phyloP scores from a whole-genome alignment of 2,888 invertebrate genomes.

The Drosophila quasianomalipes region DNA sequence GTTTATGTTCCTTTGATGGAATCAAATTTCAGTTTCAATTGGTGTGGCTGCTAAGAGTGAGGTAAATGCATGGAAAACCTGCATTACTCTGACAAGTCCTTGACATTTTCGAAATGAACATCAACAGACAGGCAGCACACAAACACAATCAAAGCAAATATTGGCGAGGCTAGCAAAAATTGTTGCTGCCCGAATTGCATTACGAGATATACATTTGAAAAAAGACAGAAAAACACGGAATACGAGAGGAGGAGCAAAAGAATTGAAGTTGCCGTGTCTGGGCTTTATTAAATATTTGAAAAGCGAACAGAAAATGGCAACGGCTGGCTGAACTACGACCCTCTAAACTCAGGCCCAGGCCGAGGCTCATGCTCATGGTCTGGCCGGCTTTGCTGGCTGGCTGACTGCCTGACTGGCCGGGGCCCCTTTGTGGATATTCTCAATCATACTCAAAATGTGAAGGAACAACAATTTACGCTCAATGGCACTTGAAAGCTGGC shows the following conservation, averaged over 20 bases:
- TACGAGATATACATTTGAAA: conserved; percentile 40
- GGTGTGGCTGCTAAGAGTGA: conserved; percentile 34
- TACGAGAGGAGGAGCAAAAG: conserved; percentile 22
- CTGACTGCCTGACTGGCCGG: conserved; percentile 1
- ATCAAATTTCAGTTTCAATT: conserved; percentile 48
- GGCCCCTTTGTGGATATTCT: conserved; percentile 75
- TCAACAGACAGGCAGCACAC: conserved; percentile 29
- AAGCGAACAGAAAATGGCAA: conserved; percentile 53
- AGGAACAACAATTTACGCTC: conserved; percentile 84
- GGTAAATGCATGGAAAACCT: conserved; percentile 70
- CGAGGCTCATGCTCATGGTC: neutral
- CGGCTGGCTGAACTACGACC: conserved; percentile 48
- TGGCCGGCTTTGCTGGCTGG: neutral
- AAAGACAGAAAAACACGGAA: neutral
- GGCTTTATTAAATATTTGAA: conserved; percentile 76
- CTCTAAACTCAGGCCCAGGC: neutral
- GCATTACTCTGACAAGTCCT: conserved; percentile 71
- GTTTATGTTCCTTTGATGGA: conserved; percentile 46
- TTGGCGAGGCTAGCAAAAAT: conserved; percentile 59
- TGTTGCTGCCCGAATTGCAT: conserved; percentile 53
- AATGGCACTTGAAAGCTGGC: conserved; percentile 79
- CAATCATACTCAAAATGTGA: conserved; percentile 82
- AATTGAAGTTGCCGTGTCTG: conserved; percentile 66
- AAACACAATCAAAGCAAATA: conserved; percentile 4
- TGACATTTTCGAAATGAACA: conserved; percentile 74